A percentile compares a stretch with the other conserved stretches of the same genome.
These are phyloP conservation scores for Poecile montanus DNA, from an alignment of 2,797 vertebrate genomes.

Conservation along the genomic window DNA sequence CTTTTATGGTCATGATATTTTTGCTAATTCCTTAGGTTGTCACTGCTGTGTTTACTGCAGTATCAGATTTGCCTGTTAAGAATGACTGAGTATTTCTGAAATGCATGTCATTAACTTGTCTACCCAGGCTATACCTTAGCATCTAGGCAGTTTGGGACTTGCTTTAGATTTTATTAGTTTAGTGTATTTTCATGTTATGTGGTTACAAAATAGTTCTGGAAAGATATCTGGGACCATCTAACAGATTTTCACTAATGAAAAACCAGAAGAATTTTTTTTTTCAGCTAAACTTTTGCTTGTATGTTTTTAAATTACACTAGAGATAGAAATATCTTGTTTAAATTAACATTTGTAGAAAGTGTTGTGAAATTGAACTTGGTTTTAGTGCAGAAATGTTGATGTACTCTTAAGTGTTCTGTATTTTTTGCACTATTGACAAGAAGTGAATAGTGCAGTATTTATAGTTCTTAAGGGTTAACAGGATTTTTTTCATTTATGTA, in stretches of 20 bases:
- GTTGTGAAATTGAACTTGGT: background rate
- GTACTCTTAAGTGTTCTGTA: background rate
- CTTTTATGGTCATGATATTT: background rate
- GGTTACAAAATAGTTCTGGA: background rate
- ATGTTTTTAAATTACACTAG: background rate
- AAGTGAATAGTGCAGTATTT: background rate
- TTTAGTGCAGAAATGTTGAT: background rate
- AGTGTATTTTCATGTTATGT: background rate
- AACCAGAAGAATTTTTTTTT: background rate
- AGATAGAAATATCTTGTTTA: background rate
- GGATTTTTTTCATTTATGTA: background rate
- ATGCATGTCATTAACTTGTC: background rate
- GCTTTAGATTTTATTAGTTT: background rate
- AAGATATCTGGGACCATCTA: background rate
- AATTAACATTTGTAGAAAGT: background rate
- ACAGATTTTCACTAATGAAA: background rate
- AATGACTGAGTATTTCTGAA: background rate
- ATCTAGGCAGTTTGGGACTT: background rate
- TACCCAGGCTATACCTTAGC: background rate
- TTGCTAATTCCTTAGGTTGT: background rate
- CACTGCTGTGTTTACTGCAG: background rate
- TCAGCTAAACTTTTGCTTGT: background rate
- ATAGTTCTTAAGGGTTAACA: background rate
- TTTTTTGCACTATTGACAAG: fast-evolving
- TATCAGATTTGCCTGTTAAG: background rate